Evolutionary conservation across 2,113 vertebrate species (phyloP), one percentile per base, ranked within the genome.

Genomic region (Mohoua ochrocephala): DNA sequence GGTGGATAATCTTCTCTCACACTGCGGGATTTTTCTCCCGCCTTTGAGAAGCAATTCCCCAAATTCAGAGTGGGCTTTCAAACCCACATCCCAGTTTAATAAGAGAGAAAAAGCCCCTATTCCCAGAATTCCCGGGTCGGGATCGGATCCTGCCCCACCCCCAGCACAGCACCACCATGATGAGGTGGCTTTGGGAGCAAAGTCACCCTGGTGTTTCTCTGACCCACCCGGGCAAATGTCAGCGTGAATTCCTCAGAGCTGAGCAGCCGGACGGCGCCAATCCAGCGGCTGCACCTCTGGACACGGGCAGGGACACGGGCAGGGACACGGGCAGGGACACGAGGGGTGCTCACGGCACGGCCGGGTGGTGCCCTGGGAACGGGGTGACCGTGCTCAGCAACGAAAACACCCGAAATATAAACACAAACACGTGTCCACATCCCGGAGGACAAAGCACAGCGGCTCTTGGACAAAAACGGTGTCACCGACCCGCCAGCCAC

Each of bases 341-440:
- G 3, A 69, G 39, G 74, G 73, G 17, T 11, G 57, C 73, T 14
- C 63, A 7, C 0, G 11, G n/a, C 50, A 56, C 1, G 6, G 60
- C 11, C 22, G 0, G 13, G 57, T 1, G 56, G 17, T 67, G 65
- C 42, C 70, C 53, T 31, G 75, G 41, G 42, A 13, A 4, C 0
- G 4, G 7, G 54, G 15, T 28, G 71, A 49, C 10, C 1, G 1
- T 0, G 30, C 6, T 12, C 28, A 11, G 60, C 24, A 2, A 1
- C 0, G 14, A 19, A 17, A 56, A 37, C 41, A 18, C 0, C 56
- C 60, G 2, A 7, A 57, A 61, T 2, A 30, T 1, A 11, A 2
- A 20, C 0, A 20, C 0, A 15, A 45, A 13, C 13, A 10, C 1
- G 0, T 0, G 9, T 1, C 9, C 56, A 1, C 37, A 1, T 1